Percentiles rank a stretch among this genome's conserved stretches.
Conservation (phyloP, 2,888 invertebrate species). For the Pristionchus fissidentatus region DNA sequence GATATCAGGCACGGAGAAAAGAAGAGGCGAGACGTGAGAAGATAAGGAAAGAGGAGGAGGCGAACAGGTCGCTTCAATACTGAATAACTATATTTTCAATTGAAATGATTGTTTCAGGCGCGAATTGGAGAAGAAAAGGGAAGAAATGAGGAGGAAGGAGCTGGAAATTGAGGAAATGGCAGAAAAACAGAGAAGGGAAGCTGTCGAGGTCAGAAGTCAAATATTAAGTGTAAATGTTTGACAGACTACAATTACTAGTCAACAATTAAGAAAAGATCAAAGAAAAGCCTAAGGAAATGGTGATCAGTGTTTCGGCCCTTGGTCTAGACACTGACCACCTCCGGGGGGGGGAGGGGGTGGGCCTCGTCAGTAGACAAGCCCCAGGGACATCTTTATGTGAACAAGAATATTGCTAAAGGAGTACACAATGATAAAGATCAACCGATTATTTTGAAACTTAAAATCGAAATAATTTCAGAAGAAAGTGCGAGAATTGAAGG, state of each 20-base stretch:
- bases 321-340: too few relatives aligned
- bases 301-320: too few relatives aligned
- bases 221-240: too few relatives aligned
- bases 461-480: constrained; percentile 18
- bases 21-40: constrained; percentile 19
- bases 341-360: not conserved
- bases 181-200: constrained; percentile 41
- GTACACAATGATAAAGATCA: not conserved
- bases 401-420: too few relatives aligned
- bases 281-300: too few relatives aligned
- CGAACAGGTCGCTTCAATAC: not conserved
- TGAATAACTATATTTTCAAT: not conserved
- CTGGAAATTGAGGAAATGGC: constrained; percentile 35
- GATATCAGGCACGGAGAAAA: not conserved
- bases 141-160: constrained; percentile 45
- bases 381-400: too few relatives aligned
- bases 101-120: not conserved
- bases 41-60: constrained; percentile 25
- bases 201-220: constrained; percentile 4
- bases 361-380: too few relatives aligned
- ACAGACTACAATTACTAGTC: not conserved
- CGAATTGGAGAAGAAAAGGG: constrained; percentile 34
- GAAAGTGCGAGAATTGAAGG: constrained; percentile 25
- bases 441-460: not conserved
- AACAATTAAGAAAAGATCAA: constrained; percentile 10